Evolutionary conservation across 2,888 invertebrate species (phyloP), one percentile per base, ranked within the genome.

Genomic region (Agrotis segetum): DNA sequence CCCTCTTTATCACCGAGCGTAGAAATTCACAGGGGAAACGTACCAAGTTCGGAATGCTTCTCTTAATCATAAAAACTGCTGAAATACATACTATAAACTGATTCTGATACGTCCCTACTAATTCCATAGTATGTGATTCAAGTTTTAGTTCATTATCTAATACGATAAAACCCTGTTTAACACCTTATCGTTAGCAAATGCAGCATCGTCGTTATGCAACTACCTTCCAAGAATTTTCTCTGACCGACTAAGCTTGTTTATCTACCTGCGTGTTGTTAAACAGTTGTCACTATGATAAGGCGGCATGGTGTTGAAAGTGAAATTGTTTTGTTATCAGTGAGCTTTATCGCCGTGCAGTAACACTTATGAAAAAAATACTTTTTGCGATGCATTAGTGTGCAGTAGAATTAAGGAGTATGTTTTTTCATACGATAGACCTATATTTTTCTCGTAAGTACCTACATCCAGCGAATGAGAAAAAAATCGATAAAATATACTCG

Each of bases 191-290:
- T 74, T 46, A 65, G 21, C 17, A 64, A 60, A 44, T 53, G 56
- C 61, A 47, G 24, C 47, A 47, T 65, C 50, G 52, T 65, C 50
- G 52, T 84, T 84, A 84, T 77, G 84, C 58, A 84, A 84, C 62
- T 47, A 52, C 56, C 60, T 67, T 52, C 85, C 60, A 87, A 92
- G 63, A 67, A 80, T 76, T 77, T 81, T 82, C 74, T 73, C 71
- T 79, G 74, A 82, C 84, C 73, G 71, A 84, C 77, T 75, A 65
- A 60, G 13, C 78, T 24, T 44, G 58, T 68, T 73, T 77, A 66
- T 68, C 62, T 68, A 74, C 74, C 29, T 59, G 47, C 21, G 29
- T 53, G 60, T 34, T 72, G 70, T 59, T 63, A 66, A 67, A 71
- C 64, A 62, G 67, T 59, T 81, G 67, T 49, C 50, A 53, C 63